Conservation (phyloP, 1,140 invertebrate genomes). For the Drosophila ogumai region DNA sequence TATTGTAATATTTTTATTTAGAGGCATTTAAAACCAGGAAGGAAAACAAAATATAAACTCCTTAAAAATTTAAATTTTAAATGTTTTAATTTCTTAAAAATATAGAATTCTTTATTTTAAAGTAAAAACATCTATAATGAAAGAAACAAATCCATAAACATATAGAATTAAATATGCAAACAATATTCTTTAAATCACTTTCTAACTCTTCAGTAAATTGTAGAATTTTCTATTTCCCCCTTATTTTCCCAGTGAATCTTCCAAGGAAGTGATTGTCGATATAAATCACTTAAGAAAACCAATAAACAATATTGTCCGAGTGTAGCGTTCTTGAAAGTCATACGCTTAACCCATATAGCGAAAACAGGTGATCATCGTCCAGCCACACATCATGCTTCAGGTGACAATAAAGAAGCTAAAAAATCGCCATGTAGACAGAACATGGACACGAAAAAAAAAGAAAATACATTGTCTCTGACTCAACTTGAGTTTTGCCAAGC, state of each 20-base stretch:
- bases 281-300: neutral
- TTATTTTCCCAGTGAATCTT: neutral
- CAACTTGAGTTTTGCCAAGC: conserved; percentile 44
- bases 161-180: no score
- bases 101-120: no score
- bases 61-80: no score
- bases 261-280: neutral
- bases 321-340: conserved; percentile 31
- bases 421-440: conserved; percentile 53
- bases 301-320: neutral
- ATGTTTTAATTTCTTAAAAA: no score
- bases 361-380: conserved; percentile 38
- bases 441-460: conserved; percentile 18
- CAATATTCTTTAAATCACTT: neutral
- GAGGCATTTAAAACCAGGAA: no score
- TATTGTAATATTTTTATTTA: no score
- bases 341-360: conserved; percentile 43
- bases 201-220: neutral
- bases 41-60: no score
- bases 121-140: no score
- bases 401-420: conserved; percentile 35
- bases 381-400: conserved; percentile 31
- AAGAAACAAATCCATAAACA: no score
- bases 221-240: neutral
- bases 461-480: conserved; percentile 53